phyloP scores from a whole-genome alignment of 2,113 vertebrate genomes.

The Aldabrachelys gigantea region DNA sequence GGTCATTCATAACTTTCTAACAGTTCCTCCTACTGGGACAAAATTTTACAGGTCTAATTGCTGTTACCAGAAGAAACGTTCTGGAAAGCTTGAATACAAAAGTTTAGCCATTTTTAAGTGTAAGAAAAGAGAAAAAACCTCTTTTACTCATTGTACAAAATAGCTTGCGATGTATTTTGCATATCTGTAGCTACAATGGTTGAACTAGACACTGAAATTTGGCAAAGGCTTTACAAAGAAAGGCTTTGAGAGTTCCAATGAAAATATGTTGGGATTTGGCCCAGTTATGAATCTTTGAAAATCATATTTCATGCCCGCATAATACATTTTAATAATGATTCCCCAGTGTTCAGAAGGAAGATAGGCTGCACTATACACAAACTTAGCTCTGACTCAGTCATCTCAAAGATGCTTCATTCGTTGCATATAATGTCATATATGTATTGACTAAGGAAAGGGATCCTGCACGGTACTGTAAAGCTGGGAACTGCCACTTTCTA shows the following conservation, averaged over 20 bases:
- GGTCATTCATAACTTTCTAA: neutral
- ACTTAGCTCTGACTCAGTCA: rapidly evolving
- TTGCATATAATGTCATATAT: rapidly evolving
- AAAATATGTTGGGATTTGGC: rapidly evolving
- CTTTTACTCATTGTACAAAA: neutral
- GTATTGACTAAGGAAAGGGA: neutral
- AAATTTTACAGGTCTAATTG: neutral
- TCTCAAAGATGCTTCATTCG: neutral
- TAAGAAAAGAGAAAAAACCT: neutral
- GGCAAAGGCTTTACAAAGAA: neutral
- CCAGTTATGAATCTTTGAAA: neutral
- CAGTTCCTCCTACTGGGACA: neutral
- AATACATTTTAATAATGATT: neutral
- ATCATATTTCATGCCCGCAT: neutral
- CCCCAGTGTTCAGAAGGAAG: neutral
- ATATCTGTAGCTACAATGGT: neutral
- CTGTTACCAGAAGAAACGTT: neutral
- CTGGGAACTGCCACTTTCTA: neutral
- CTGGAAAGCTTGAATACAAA: rapidly evolving
- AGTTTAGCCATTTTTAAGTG: neutral
- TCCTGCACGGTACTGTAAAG: neutral
- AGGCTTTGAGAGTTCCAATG: neutral
- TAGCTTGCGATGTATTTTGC: neutral
- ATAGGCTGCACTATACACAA: neutral
- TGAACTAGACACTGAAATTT: neutral